Evolutionary conservation across 2,888 invertebrate species (phyloP).

Genomic region (Calameuta filiformis): DNA sequence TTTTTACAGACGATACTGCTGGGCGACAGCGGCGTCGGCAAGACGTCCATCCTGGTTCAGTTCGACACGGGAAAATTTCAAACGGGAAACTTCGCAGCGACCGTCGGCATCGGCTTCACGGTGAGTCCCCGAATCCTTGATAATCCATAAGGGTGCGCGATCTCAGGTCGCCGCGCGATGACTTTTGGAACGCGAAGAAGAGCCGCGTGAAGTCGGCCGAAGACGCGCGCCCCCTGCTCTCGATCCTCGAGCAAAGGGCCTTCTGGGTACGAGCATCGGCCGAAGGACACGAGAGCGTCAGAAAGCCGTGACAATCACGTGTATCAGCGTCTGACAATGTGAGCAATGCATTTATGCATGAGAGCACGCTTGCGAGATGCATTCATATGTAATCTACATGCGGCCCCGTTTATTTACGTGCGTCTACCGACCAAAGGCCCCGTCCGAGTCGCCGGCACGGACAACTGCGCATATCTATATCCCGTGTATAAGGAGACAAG

Average conservation of each 20-base stretch:
- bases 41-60: constrained; percentile 91
- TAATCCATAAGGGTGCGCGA: too few relatives aligned
- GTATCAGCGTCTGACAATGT: constrained; percentile 37
- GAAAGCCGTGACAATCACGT: constrained; percentile 4
- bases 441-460: too few relatives aligned
- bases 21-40: constrained; percentile 94
- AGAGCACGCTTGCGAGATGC: constrained; percentile 26
- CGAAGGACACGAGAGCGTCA: too few relatives aligned
- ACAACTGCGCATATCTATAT: too few relatives aligned
- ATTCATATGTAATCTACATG: constrained; percentile 21
- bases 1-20: constrained; percentile 86
- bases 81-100: constrained; percentile 91
- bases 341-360: constrained; percentile 44
- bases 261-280: too few relatives aligned
- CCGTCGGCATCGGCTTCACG: constrained; percentile 95
- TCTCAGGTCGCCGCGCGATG: too few relatives aligned
- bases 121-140: constrained; percentile 71
- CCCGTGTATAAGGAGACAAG: too few relatives aligned
- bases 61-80: constrained; percentile 94
- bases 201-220: too few relatives aligned
- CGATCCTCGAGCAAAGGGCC: too few relatives aligned
- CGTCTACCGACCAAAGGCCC: too few relatives aligned
- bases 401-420: neutral
- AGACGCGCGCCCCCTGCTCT: too few relatives aligned
- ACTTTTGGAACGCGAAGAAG: too few relatives aligned